phyloP scores from a whole-genome alignment of 2,113 vertebrate genomes.

The Acrocephalus arundinaceus region DNA sequence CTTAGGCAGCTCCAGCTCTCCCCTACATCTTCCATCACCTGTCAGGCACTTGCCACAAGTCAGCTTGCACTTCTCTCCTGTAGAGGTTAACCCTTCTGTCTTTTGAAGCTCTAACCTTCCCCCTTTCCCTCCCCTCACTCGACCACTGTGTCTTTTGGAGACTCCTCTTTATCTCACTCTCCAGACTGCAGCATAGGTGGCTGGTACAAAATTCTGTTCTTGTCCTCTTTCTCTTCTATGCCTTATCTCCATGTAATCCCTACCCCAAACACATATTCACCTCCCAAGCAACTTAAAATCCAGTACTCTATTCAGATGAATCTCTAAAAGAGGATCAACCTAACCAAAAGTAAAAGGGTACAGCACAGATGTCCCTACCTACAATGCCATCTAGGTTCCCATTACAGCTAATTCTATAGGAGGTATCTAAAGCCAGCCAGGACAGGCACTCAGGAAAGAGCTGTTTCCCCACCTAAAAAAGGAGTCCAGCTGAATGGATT shows the following conservation, averaged over 20 bases:
- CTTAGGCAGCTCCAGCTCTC: not conserved
- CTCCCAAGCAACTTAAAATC: not conserved
- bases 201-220: not conserved
- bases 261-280: not conserved
- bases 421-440: not conserved
- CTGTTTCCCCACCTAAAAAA: not conserved
- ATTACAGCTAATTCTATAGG: not conserved
- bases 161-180: not conserved
- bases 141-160: not conserved
- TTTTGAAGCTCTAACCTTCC: accelerated
- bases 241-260: not conserved
- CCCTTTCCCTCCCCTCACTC: not conserved
- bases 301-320: not conserved
- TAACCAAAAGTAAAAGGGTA: not conserved
- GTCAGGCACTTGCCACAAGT: not conserved
- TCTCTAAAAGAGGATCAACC: not conserved
- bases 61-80: not conserved
- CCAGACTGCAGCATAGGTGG: not conserved
- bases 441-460: not conserved
- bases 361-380: not conserved
- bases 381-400: not conserved
- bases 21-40: not conserved
- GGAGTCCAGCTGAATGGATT: not conserved
- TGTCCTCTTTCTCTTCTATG: not conserved
- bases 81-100: not conserved